Conservation (phyloP, 2,888 invertebrate species). For the Ennomos quercinarius region DNA sequence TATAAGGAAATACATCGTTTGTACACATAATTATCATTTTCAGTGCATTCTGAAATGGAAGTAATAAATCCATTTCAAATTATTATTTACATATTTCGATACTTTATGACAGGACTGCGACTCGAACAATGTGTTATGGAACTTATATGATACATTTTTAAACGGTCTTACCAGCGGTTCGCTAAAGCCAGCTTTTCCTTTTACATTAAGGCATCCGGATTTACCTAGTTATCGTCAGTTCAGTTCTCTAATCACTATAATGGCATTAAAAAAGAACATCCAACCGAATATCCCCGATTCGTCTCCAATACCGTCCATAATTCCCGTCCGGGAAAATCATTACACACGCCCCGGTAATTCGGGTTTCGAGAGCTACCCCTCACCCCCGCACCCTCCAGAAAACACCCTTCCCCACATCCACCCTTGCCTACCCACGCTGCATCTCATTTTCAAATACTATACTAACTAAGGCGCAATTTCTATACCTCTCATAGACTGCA, state of each 20-base stretch:
- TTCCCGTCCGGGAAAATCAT: constrained; percentile 83
- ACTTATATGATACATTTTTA: neutral
- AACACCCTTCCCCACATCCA: constrained; percentile 42
- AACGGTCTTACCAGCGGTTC: neutral
- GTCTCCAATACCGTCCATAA: constrained; percentile 79
- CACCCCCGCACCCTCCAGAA: constrained; percentile 40
- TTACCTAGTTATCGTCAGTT: constrained; percentile 43
- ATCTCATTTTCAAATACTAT: constrained; percentile 84
- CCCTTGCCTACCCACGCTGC: constrained; percentile 68
- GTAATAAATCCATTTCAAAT: too few relatives aligned
- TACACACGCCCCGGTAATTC: constrained; percentile 84
- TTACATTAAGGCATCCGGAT: constrained; percentile 27
- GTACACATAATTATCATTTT: too few relatives aligned
- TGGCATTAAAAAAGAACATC: constrained; percentile 62
- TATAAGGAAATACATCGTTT: too few relatives aligned
- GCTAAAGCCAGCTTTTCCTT: constrained; percentile 12
- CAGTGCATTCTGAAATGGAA: too few relatives aligned
- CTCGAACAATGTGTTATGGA: too few relatives aligned
- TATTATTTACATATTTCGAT: too few relatives aligned
- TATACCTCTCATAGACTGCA: constrained; percentile 54
- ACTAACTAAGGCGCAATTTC: constrained; percentile 70
- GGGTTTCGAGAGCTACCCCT: constrained; percentile 76
- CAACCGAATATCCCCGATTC: constrained; percentile 61
- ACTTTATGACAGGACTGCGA: too few relatives aligned
- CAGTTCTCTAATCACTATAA: constrained; percentile 55